phyloP scores from a whole-genome alignment of 2,797 vertebrate genomes.

The Pygocentrus nattereri region DNA sequence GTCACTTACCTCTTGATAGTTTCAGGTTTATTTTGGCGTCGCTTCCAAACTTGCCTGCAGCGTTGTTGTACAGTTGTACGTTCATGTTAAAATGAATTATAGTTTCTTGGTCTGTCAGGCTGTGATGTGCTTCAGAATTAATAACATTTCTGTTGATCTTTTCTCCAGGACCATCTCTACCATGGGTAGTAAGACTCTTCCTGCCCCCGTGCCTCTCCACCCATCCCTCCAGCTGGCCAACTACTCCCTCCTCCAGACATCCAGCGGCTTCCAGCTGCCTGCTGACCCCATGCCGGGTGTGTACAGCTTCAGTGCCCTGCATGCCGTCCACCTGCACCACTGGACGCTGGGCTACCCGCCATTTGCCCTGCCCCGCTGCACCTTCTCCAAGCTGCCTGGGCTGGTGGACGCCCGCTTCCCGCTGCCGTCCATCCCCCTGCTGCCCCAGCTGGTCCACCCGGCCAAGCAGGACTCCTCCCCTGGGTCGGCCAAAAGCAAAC shows the following conservation, averaged over 20 bases:
- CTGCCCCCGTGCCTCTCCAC: constrained; percentile 94
- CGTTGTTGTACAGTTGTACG: too few species aligned
- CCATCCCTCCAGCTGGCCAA: constrained; percentile 94
- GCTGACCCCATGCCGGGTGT: constrained; percentile 91
- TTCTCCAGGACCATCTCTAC: constrained; percentile 39
- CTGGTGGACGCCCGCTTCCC: constrained; percentile 87
- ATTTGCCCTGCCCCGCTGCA: constrained; percentile 89
- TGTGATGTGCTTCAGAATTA: constrained; percentile 30
- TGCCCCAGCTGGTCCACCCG: constrained; percentile 91
- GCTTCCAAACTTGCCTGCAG: too few species aligned
- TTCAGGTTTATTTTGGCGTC: too few species aligned
- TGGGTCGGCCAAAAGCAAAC: constrained; percentile 86
- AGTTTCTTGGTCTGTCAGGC: too few species aligned
- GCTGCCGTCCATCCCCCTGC: constrained; percentile 87
- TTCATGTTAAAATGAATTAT: not conserved
- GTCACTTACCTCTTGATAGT: too few species aligned
- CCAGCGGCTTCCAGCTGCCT: constrained; percentile 91
- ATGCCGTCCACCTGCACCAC: constrained; percentile 95
- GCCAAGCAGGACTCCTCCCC: constrained; percentile 78
- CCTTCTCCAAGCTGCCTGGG: constrained; percentile 89
- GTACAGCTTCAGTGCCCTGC: constrained; percentile 94
- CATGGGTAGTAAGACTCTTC: constrained; percentile 97
- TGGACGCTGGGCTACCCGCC: constrained; percentile 96
- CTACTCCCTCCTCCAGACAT: constrained; percentile 94
- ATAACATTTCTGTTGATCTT: not conserved